phyloP scores from a whole-genome alignment of 1,140 invertebrate species.

The Drosophila seguyi region DNA sequence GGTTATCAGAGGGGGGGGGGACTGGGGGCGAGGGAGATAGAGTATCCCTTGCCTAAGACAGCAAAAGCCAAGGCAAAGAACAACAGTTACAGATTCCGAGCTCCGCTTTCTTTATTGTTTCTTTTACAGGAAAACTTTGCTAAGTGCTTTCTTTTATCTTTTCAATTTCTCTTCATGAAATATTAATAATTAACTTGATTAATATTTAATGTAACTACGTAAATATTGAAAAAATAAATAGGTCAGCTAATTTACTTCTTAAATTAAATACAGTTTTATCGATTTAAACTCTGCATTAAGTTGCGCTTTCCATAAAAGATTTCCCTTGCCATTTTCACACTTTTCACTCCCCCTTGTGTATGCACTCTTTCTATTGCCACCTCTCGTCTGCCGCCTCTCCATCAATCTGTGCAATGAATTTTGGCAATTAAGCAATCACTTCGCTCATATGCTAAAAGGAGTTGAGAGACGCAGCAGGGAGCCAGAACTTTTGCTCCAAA shows the following conservation, averaged over 20 bases:
- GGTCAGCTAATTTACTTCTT: neutral
- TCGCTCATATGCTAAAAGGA: slow-evolving; percentile 28
- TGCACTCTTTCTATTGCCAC: neutral
- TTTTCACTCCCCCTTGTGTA: neutral
- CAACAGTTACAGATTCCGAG: slow-evolving; percentile 17
- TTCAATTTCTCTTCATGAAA: too few species aligned
- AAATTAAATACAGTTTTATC: neutral
- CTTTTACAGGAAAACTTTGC: neutral
- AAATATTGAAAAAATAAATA: neutral
- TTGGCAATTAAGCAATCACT: slow-evolving; percentile 60
- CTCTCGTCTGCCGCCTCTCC: neutral
- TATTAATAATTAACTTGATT: neutral
- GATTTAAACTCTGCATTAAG: neutral
- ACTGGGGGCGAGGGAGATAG: neutral
- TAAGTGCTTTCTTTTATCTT: neutral
- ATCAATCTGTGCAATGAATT: slow-evolving; percentile 55
- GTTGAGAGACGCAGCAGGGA: neutral
- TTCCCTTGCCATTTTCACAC: neutral
- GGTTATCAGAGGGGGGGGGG: neutral
- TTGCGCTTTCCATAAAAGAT: neutral
- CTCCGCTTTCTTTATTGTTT: neutral
- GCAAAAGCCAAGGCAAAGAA: slow-evolving; percentile 6
- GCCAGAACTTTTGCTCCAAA: slow-evolving; percentile 19
- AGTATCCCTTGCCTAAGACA: neutral
- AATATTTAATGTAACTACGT: neutral